A percentile compares a stretch with the other conserved stretches of the same genome.
Conservation (phyloP, 2,888 invertebrate genomes). For the Apodemia zela region DNA sequence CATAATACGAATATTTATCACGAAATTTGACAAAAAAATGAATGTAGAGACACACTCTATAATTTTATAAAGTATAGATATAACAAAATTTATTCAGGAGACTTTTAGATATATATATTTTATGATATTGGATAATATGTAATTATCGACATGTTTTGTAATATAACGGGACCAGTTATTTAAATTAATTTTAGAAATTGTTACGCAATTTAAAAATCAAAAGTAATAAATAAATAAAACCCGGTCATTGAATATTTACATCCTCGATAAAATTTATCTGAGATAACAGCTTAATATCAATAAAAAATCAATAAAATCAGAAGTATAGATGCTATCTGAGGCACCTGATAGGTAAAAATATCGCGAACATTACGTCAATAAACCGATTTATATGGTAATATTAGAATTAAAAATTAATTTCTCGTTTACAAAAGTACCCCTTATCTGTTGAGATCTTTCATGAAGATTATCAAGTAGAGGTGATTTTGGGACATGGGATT, state of each 20-base stretch:
- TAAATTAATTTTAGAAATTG: too few relatives aligned
- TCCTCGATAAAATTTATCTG: neutral
- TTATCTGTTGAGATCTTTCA: constrained; percentile 3
- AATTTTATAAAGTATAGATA: too few relatives aligned
- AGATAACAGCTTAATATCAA: constrained; percentile 23
- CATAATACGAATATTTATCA: too few relatives aligned
- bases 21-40: too few relatives aligned
- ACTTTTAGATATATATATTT: too few relatives aligned
- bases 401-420: neutral
- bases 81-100: too few relatives aligned
- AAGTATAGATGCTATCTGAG: constrained; percentile 38
- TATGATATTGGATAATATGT: too few relatives aligned
- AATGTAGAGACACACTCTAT: too few relatives aligned
- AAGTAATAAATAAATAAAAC: neutral
- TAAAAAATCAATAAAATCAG: constrained; percentile 33
- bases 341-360: constrained; percentile 38
- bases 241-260: constrained; percentile 1
- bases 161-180: too few relatives aligned
- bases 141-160: too few relatives aligned
- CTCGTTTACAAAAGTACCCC: neutral
- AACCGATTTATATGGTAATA: constrained; percentile 13
- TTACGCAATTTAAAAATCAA: too few relatives aligned
- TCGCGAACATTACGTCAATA: constrained; percentile 18
- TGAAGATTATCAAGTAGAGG: neutral
- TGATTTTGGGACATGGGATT: neutral